Conservation (phyloP, 2,113 vertebrate species). For the sheep (Ovis aries) region DNA sequence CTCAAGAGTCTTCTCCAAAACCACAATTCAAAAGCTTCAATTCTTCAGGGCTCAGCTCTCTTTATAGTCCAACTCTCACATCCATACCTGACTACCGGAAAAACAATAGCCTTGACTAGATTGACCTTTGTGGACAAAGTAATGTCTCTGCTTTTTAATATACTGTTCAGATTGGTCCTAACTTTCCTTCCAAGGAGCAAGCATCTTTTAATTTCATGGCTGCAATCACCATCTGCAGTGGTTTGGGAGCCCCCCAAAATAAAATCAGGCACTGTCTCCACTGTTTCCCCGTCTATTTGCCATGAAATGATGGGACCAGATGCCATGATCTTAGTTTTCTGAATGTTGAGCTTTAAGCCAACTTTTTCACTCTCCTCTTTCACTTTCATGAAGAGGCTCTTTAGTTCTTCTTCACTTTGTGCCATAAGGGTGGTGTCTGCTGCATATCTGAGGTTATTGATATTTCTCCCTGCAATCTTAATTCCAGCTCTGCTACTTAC, state of each 20-base stretch:
- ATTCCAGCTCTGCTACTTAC: not conserved
- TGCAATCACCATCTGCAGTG: not conserved
- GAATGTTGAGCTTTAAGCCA: not conserved
- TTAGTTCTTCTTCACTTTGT: not conserved
- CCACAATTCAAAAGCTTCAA: not conserved
- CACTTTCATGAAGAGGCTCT: not conserved
- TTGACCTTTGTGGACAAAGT: not conserved
- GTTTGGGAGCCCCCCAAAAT: not conserved
- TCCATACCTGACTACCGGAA: not conserved
- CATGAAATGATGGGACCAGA: not conserved
- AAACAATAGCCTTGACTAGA: not conserved
- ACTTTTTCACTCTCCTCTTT: not conserved
- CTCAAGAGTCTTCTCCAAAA: not conserved
- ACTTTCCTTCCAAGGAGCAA: not conserved
- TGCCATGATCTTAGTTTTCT: not conserved
- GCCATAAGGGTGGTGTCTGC: not conserved
- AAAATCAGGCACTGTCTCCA: not conserved
- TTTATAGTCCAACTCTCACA: not conserved
- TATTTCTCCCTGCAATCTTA: not conserved
- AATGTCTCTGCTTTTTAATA: not conserved
- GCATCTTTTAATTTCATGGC: not conserved
- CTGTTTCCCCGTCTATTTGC: not conserved
- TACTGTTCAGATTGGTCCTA: not conserved
- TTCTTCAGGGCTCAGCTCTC: not conserved
- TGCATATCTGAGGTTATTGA: not conserved